phyloP scores from a whole-genome alignment of 2,888 invertebrate genomes.

The Microchrysa polita region DNA sequence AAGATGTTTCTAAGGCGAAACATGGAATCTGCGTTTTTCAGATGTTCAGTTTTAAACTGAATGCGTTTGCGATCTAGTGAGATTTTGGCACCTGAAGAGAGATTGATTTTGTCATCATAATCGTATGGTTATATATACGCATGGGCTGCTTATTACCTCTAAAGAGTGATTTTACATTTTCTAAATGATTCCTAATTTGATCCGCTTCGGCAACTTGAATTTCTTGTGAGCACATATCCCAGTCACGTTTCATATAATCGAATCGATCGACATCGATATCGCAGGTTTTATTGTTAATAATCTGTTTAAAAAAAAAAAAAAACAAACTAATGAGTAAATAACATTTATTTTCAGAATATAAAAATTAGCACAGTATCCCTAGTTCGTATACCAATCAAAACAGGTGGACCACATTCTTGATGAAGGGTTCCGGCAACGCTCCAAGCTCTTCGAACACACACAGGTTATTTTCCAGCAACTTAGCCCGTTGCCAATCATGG shows the following conservation, averaged over 20 bases:
- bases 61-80: conserved; percentile 58
- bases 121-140: no score
- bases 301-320: conserved; percentile 30
- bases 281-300: conserved; percentile 51
- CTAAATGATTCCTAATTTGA: conserved; percentile 39
- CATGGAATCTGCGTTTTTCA: conserved; percentile 64
- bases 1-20: conserved; percentile 65
- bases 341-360: no score
- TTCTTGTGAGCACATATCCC: conserved; percentile 1
- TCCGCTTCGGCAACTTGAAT: background rate
- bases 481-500: no score
- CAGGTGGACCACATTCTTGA: no score
- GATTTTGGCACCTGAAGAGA: conserved; percentile 54
- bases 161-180: conserved; percentile 57
- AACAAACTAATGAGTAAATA: no score
- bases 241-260: conserved; percentile 74
- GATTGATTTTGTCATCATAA: no score
- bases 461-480: no score
- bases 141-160: conserved; percentile 50
- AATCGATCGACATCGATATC: conserved; percentile 75
- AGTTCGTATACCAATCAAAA: no score
- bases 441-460: no score
- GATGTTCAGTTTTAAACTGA: conserved; percentile 66
- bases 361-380: no score
- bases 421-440: no score